Evolutionary conservation across 1,140 invertebrate genomes (phyloP), one percentile per base, ranked within the genome.

Genomic region (Ectropis grisescens): DNA sequence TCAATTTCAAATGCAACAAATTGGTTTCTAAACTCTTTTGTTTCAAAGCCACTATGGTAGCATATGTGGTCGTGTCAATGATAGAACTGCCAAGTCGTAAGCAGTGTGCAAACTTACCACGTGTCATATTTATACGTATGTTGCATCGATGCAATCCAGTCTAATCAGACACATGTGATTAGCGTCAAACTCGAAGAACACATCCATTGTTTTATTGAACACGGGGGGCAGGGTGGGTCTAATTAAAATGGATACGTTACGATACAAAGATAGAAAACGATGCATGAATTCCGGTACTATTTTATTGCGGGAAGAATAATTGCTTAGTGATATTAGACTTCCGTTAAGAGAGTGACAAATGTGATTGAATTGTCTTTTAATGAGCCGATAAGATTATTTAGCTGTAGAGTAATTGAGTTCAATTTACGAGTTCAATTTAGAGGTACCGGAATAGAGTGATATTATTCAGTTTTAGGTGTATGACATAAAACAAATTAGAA

Each of bases 31-130:
- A 11, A 1, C 6, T n/a, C n/a, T n/a, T n/a, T n/a, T n/a, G n/a
- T n/a, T n/a, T n/a, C n/a, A n/a, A n/a, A n/a, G n/a, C n/a, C n/a
- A n/a, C n/a, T n/a, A n/a, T n/a, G n/a, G n/a, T n/a, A n/a, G n/a
- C n/a, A n/a, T n/a, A n/a, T n/a, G n/a, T n/a, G n/a, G n/a, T 13
- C 33, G 36, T 53, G 41, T 54, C 39, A 58, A 44, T 50, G 46
- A 40, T 43, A 41, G 24, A 48, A 44, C 28, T 56, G 53, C 48
- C 48, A 56, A 52, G 34, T 48, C 23, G 42, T 43, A 34, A 15
- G 16, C 16, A 8, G 16, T 22, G 34, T 53, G 50, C 38, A 22
- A 49, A 49, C 47, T 31, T 31, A 60, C 58, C 58, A 61, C 55
- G 58, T 54, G 58, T 37, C 40, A 16, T 47, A 52, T 43, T 33